Conservation (phyloP, 2,888 invertebrate genomes). For the Cheilosia vernalis region DNA sequence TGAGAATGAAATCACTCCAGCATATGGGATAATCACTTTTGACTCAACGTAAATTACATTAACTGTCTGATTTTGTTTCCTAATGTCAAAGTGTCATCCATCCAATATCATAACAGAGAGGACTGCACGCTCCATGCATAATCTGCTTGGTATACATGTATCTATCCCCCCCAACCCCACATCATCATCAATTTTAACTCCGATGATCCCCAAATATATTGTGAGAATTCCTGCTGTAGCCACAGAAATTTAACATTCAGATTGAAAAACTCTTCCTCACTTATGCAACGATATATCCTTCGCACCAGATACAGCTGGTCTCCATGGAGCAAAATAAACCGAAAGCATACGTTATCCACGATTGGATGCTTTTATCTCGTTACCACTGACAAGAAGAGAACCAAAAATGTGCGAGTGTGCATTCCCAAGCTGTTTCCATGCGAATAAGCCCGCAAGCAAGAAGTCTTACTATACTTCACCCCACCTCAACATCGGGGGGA, state of each 20-base stretch:
- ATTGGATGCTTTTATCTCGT: constrained; percentile 74
- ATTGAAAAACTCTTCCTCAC: constrained; percentile 39
- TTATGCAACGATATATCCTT: constrained; percentile 24
- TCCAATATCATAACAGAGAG: too few relatives aligned
- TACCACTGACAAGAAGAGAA: constrained; percentile 58
- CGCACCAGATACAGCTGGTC: not conserved
- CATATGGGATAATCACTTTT: too few relatives aligned
- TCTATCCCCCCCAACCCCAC: not conserved
- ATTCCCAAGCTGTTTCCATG: constrained; percentile 63
- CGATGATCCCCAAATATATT: constrained; percentile 32
- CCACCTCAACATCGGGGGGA: constrained; percentile 1
- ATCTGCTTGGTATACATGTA: not conserved
- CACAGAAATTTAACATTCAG: constrained; percentile 61
- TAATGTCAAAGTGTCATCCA: too few relatives aligned
- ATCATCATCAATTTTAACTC: constrained; percentile 47
- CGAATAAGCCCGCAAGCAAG: constrained; percentile 47
- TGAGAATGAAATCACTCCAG: too few relatives aligned
- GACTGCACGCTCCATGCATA: too few relatives aligned
- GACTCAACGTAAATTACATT: too few relatives aligned
- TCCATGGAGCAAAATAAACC: constrained; percentile 22
- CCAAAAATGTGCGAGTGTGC: constrained; percentile 23
- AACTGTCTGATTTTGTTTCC: too few relatives aligned
- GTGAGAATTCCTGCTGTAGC: constrained; percentile 47
- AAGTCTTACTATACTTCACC: constrained; percentile 25
- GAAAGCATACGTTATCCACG: constrained; percentile 64